phyloP scores from a whole-genome alignment of 1,140 invertebrate genomes.

The Dendrolimus kikuchii region DNA sequence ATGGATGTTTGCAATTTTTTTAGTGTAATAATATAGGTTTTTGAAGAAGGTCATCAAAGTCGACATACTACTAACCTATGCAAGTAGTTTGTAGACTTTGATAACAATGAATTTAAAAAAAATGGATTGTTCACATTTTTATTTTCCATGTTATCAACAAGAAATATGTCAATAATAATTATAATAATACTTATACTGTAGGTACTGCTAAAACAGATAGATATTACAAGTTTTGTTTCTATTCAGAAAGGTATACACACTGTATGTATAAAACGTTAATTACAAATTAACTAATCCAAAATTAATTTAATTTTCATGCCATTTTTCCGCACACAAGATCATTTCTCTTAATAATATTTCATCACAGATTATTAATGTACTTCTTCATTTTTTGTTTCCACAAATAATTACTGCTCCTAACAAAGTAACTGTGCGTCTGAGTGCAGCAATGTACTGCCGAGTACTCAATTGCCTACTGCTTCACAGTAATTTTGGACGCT shows the following conservation, averaged over 20 bases:
- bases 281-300: slow-evolving; percentile 29
- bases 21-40: no score
- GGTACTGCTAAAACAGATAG: slow-evolving; percentile 55
- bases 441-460: no score
- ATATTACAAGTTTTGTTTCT: slow-evolving; percentile 40
- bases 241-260: slow-evolving; percentile 44
- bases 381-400: slow-evolving; percentile 49
- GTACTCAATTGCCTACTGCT: no score
- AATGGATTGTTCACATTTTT: slow-evolving; percentile 56
- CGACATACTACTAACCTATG: no score
- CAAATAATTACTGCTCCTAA: slow-evolving; percentile 19
- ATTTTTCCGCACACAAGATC: slow-evolving; percentile 39
- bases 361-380: slow-evolving; percentile 69
- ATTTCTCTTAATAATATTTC: slow-evolving; percentile 51
- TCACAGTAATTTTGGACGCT: no score
- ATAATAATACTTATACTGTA: slow-evolving; percentile 61
- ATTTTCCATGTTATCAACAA: slow-evolving; percentile 64
- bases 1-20: no score
- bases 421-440: no score
- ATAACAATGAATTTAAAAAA: no score
- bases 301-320: slow-evolving; percentile 33
- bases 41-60: no score
- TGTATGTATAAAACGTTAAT: slow-evolving; percentile 40
- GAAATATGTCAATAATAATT: slow-evolving; percentile 61
- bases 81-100: no score